Evolutionary conservation across 2,888 invertebrate genomes (phyloP).

Genomic region (Augochlorella aurata): DNA sequence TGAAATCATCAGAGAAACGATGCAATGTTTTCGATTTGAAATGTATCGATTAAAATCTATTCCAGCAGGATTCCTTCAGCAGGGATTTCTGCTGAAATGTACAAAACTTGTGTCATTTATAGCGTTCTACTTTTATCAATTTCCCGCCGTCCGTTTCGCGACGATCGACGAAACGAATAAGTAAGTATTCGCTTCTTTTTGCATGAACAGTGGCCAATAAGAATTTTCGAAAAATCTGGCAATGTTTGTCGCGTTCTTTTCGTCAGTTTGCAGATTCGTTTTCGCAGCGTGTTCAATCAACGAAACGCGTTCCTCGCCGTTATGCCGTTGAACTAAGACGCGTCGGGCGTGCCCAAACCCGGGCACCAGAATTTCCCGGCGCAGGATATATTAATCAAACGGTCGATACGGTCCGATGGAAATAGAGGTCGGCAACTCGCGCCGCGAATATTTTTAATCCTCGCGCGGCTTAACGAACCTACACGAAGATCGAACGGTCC

Average conservation of each 20-base stretch:
- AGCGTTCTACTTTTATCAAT: too few species aligned
- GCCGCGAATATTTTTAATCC: constrained; percentile 42
- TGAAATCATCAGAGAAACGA: too few species aligned
- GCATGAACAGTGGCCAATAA: not conserved
- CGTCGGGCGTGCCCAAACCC: constrained; percentile 16
- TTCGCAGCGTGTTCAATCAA: not conserved
- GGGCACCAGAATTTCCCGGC: not conserved
- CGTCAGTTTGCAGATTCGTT: not conserved
- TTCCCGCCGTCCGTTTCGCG: too few species aligned
- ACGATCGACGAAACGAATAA: too few species aligned
- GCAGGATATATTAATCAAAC: constrained; percentile 35
- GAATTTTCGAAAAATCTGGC: not conserved
- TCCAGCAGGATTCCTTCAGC: too few species aligned
- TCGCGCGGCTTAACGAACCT: constrained; percentile 42
- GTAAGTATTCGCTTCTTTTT: too few species aligned
- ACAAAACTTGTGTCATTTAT: too few species aligned
- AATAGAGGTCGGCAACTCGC: constrained; percentile 41
- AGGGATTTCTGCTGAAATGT: too few species aligned
- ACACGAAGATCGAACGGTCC: constrained; percentile 30
- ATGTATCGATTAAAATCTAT: too few species aligned
- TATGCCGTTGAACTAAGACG: not conserved
- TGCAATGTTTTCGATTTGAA: too few species aligned
- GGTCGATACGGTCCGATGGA: constrained; percentile 26
- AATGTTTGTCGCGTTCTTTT: not conserved
- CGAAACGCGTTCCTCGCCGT: not conserved